phyloP scores from a whole-genome alignment of 2,113 vertebrate species.

The Tylochromis polylepis region DNA sequence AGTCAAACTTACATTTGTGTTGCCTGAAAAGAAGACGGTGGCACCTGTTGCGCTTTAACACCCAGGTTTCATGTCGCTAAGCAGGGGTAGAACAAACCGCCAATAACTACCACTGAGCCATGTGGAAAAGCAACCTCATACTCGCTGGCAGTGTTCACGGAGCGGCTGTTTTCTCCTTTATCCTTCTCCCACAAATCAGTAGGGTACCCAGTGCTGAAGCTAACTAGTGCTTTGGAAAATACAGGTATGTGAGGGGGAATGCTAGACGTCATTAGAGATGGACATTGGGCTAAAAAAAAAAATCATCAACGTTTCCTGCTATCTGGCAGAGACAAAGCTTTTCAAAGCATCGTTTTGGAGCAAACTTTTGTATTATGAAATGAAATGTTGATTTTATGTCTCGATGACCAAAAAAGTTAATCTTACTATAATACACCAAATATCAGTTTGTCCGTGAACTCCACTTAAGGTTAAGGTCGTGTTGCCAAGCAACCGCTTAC shows the following conservation, averaged over 20 bases:
- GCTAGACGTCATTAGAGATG: neutral
- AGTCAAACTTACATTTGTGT: neutral
- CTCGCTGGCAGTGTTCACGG: neutral
- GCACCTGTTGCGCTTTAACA: neutral
- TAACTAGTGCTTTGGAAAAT: neutral
- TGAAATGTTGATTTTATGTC: neutral
- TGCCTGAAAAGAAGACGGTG: neutral
- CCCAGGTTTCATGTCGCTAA: neutral
- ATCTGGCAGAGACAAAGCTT: neutral
- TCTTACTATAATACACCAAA: neutral
- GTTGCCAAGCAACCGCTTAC: neutral
- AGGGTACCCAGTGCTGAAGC: neutral
- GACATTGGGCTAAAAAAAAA: neutral
- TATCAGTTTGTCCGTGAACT: neutral
- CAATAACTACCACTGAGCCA: neutral
- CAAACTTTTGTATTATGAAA: neutral
- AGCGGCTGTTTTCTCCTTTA: neutral
- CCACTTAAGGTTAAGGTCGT: rapidly evolving
- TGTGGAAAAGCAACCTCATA: neutral
- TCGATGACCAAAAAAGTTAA: neutral
- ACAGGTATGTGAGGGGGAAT: neutral
- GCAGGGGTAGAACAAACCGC: neutral
- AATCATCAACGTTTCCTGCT: neutral
- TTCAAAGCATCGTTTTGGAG: neutral
- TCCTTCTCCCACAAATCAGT: neutral